These are phyloP conservation scores for Taurulus bubalis DNA, from an alignment of 2,113 vertebrate genomes.

Conservation along the genomic window DNA sequence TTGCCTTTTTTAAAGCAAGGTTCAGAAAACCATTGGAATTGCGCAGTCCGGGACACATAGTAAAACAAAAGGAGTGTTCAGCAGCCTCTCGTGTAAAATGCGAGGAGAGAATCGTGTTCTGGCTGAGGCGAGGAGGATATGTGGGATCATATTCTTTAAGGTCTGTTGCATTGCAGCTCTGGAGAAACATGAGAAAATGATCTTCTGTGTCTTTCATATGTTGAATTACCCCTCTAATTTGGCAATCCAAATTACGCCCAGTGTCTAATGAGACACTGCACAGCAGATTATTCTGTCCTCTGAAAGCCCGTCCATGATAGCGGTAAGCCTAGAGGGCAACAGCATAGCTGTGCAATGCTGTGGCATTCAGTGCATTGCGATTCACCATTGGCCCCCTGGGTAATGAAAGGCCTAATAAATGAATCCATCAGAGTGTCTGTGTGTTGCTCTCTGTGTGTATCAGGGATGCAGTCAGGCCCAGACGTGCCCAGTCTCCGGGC, in stretches of 20 bases:
- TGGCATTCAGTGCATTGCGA: constrained; percentile 79
- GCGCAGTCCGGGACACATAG: constrained; percentile 41
- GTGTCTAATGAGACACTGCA: constrained; percentile 57
- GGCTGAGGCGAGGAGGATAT: constrained; percentile 10
- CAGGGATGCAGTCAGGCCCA: constrained; percentile 82
- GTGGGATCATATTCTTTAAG: constrained; percentile 35
- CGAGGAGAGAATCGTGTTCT: constrained; percentile 43
- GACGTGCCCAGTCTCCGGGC: constrained; percentile 82
- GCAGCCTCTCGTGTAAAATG: constrained; percentile 41
- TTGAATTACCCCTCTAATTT: constrained; percentile 53
- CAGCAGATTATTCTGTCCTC: constrained; percentile 57
- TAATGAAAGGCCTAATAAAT: constrained; percentile 87
- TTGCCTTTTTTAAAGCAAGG: constrained; percentile 66
- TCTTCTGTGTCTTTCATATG: constrained; percentile 32
- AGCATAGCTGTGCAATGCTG: constrained; percentile 70
- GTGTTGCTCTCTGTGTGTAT: constrained; percentile 81
- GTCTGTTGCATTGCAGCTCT: constrained; percentile 51
- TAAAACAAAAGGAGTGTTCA: constrained; percentile 58
- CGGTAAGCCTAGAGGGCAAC: constrained; percentile 67
- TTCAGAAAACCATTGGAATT: constrained; percentile 58
- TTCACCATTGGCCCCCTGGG: constrained; percentile 82
- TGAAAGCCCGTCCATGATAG: constrained; percentile 60
- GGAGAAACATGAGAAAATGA: constrained; percentile 25
- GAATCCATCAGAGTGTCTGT: constrained; percentile 84
- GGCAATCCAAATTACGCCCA: constrained; percentile 40